These are phyloP conservation scores for Spodoptera littoralis DNA, from an alignment of 2,888 invertebrate genomes.

Conservation along the genomic window DNA sequence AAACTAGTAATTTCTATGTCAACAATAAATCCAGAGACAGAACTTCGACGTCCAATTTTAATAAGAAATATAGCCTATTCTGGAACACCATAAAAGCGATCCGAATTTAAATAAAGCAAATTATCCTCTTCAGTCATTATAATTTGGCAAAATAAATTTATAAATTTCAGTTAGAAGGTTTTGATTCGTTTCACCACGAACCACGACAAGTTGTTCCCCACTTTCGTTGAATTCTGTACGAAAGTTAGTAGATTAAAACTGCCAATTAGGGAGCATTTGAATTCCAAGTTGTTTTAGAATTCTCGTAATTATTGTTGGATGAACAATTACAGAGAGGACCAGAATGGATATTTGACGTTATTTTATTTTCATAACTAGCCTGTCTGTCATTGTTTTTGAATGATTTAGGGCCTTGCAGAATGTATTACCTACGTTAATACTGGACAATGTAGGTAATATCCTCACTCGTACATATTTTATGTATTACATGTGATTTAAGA, in stretches of 20 bases:
- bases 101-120: conserved; percentile 74
- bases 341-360: conserved; percentile 74
- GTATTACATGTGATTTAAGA: too few relatives aligned
- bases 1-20: conserved; percentile 43
- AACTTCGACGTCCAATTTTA: conserved; percentile 49
- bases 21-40: conserved; percentile 15
- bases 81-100: conserved; percentile 67
- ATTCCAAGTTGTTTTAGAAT: conserved; percentile 87
- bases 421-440: too few relatives aligned
- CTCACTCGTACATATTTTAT: too few relatives aligned
- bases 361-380: conserved; percentile 61
- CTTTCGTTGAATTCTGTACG: conserved; percentile 84
- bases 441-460: too few relatives aligned
- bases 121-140: conserved; percentile 75
- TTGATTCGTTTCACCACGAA: conserved; percentile 83
- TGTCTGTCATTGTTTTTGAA: conserved; percentile 12
- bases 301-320: conserved; percentile 85
- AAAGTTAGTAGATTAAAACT: conserved; percentile 88
- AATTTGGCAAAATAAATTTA: conserved; percentile 81
- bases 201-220: conserved; percentile 86
- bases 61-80: conserved; percentile 59
- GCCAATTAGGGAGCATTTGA: conserved; percentile 87
- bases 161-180: conserved; percentile 82
- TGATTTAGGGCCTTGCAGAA: background rate
- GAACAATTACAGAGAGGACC: conserved; percentile 80